A percentile compares a stretch with the other conserved stretches of the same genome.
Conservation (phyloP, 2,113 vertebrate genomes). For the Ailuropoda melanoleuca region DNA sequence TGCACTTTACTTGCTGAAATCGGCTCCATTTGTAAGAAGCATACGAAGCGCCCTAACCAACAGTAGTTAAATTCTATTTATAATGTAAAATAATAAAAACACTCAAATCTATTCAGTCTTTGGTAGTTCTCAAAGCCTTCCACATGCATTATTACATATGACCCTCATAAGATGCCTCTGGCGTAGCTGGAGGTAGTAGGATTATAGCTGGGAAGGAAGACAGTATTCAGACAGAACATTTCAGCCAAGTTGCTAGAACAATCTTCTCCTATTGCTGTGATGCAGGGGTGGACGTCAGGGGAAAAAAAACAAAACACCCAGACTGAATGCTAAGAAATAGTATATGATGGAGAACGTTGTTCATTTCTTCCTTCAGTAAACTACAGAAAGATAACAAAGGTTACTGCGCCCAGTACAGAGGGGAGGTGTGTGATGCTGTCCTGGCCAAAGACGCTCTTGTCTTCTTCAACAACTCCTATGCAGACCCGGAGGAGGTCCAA, state of each 20-base stretch:
- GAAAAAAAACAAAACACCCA: neutral
- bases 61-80: neutral
- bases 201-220: slow-evolving; percentile 6
- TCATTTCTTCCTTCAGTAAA: slow-evolving; percentile 82
- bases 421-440: slow-evolving; percentile 89
- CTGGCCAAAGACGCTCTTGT: slow-evolving; percentile 89
- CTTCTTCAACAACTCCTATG: slow-evolving; percentile 94
- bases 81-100: slow-evolving; percentile 17
- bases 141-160: neutral
- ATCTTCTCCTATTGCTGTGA: slow-evolving; percentile 26
- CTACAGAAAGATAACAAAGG: slow-evolving; percentile 91
- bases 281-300: neutral
- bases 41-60: neutral
- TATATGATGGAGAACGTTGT: neutral
- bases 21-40: neutral
- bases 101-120: neutral
- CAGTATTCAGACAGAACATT: neutral
- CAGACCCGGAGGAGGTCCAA: slow-evolving; percentile 92
- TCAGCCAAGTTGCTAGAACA: neutral
- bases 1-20: neutral
- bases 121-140: neutral
- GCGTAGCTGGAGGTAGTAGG: neutral
- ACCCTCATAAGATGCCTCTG: neutral
- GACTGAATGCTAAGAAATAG: slow-evolving; percentile 19
- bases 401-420: slow-evolving; percentile 94